Base-by-base conservation (phyloP, 2,888 invertebrate species). In the Alentia gelatinosa region DNA sequence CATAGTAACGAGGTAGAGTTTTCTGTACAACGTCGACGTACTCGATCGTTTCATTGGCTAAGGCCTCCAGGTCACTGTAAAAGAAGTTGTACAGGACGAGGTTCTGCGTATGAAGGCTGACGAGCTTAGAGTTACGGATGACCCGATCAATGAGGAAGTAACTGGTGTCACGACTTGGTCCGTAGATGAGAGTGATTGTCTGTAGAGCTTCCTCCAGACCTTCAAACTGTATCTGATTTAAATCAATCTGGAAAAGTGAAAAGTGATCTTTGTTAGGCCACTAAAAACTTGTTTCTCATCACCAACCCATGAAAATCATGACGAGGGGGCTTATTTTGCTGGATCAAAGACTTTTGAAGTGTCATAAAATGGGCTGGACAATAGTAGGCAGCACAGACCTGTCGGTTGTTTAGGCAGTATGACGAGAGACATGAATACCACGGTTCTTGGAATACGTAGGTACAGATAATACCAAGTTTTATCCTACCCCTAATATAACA, bases 91-190 rank as follows among this genome's bases (percentile, higher is more conserved):
- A 33, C 35, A 50, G 15, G 23, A 89, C 89, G 12, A 89, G 89
- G 89, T 63, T 89, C 89, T 89, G 89, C 1, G 63, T 50, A 37
- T 89, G 89, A 3, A 89, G 56, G 63, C 89, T 89, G 7, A 89
- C 89, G 33, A 89, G 89, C 37, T 89, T 89, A 1, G 89, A 89
- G 89, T 89, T 89, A 9, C 89, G 56, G 63, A 89, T 89, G n/a
- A 89, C 89, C n/a, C 89, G 33, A 5, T 89, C 56, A 0, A 89
- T 63, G n/a, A 89, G 23, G 63, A 56, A 89, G 89, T 89, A 89
- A 37, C 37, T 56, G 63, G 89, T 63, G 37, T 89, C 89, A 15
- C 63, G 33, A 37, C 89, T 89, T 7, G 89, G 89, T 1, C 89
- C 89, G 63, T 63, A 89, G 56, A 89, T 89, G 0, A 63, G 33